Evolutionary conservation across 2,888 invertebrate genomes (phyloP).

Genomic region (Hoplodrina ambigua): DNA sequence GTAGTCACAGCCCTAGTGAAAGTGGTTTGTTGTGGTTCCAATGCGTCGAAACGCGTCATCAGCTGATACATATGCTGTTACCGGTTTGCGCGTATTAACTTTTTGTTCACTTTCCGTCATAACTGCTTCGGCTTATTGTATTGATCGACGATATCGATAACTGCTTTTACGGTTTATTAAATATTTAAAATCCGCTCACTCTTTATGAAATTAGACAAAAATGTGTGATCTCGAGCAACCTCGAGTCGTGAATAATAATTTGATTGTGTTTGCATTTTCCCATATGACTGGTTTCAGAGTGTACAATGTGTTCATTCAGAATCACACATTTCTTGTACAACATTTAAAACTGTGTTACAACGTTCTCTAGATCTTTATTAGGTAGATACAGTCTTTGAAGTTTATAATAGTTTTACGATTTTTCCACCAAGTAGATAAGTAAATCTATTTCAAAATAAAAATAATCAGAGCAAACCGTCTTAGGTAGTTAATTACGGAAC

Average conservation of each 20-base stretch:
- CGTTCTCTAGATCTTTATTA: not conserved
- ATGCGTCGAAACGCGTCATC: constrained; percentile 45
- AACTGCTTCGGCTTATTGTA: constrained; percentile 15
- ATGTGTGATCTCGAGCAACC: not conserved
- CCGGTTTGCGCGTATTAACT: constrained; percentile 52
- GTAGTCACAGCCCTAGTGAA: constrained; percentile 61
- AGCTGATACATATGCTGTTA: constrained; percentile 46
- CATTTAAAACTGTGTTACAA: not conserved
- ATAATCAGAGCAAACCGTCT: constrained; percentile 13
- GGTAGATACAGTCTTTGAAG: not conserved
- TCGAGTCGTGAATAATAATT: constrained; percentile 12
- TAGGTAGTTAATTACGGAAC: not conserved
- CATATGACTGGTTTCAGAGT: not conserved
- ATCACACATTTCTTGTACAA: constrained; percentile 1
- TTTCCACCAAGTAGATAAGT: not conserved
- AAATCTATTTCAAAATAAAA: constrained; percentile 1
- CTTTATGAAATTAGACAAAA: constrained; percentile 7
- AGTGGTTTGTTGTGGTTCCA: constrained; percentile 58
- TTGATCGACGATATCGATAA: not conserved
- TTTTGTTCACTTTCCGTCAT: constrained; percentile 53
- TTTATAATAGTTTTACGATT: not conserved
- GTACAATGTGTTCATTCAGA: not conserved
- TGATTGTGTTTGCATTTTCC: constrained; percentile 23
- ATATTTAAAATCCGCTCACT: not conserved
- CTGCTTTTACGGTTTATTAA: not conserved